Evolutionary conservation across 1,140 invertebrate genomes (phyloP).

Genomic region (Drosophila ogumai): DNA sequence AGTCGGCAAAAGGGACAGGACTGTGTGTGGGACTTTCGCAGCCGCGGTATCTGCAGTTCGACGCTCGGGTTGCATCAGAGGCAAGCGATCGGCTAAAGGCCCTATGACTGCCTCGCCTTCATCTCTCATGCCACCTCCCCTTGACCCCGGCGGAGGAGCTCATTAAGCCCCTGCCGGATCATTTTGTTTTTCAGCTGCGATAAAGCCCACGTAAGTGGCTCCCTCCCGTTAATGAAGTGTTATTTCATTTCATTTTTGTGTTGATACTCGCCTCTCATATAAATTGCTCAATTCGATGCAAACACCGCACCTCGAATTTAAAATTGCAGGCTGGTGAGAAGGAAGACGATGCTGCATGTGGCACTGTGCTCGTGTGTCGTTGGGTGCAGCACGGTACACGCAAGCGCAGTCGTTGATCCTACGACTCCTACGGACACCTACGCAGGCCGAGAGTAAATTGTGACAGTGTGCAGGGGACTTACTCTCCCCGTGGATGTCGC

Average conservation of each 20-base stretch:
- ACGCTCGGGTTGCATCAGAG: constrained; percentile 22
- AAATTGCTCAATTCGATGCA: constrained; percentile 76
- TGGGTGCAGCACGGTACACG: constrained; percentile 51
- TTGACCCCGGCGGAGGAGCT: constrained; percentile 46
- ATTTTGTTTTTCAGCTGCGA: constrained; percentile 58
- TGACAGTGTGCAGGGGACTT: constrained; percentile 15
- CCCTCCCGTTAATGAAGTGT: constrained; percentile 68
- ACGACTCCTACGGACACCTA: constrained; percentile 40
- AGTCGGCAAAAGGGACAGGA: constrained; percentile 13
- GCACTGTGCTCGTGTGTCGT: constrained; percentile 4
- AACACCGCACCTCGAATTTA: constrained; percentile 65
- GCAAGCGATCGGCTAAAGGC: constrained; percentile 35
- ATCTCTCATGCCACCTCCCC: constrained; percentile 54
- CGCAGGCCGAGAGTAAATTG: constrained; percentile 47
- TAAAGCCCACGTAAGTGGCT: constrained; percentile 60
- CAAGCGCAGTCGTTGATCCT: constrained; percentile 43
- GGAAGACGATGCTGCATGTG: constrained; percentile 31
- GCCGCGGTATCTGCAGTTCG: not conserved
- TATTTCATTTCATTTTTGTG: constrained; percentile 65
- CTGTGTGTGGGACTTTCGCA: constrained; percentile 21
- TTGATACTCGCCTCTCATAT: constrained; percentile 42
- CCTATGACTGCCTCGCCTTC: constrained; percentile 53
- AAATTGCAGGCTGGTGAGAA: constrained; percentile 19
- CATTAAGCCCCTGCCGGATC: constrained; percentile 66
- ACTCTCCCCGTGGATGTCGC: constrained; percentile 34